Evolutionary conservation across 2,888 invertebrate genomes (phyloP).

Genomic region (Itoplectis maculator): DNA sequence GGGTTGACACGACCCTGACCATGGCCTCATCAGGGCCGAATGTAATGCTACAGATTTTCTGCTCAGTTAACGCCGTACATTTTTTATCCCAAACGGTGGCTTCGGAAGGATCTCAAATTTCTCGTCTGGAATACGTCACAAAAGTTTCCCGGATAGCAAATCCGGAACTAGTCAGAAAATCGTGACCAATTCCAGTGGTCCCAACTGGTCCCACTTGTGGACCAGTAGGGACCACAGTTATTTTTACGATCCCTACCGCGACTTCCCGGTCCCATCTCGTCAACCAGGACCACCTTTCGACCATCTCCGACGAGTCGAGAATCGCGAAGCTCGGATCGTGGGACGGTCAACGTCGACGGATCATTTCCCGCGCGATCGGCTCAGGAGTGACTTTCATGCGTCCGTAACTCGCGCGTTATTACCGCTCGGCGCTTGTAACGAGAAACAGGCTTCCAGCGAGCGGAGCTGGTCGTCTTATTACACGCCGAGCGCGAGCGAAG

Average conservation of each 20-base stretch:
- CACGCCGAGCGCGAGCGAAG: not conserved
- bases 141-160: constrained; percentile 16
- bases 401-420: not conserved
- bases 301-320: not conserved
- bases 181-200: constrained; percentile 42
- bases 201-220: constrained; percentile 12
- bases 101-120: too few relatives aligned
- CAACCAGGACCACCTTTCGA: not conserved
- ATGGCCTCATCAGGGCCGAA: too few relatives aligned
- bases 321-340: not conserved
- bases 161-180: constrained; percentile 31
- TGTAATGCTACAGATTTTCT: too few relatives aligned
- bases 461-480: constrained; percentile 11
- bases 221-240: too few relatives aligned
- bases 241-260: constrained; percentile 55
- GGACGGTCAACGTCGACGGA: not conserved
- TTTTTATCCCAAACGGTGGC: too few relatives aligned
- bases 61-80: too few relatives aligned
- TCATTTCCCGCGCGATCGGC: not conserved
- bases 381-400: not conserved
- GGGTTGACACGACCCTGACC: too few relatives aligned
- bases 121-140: constrained; percentile 7
- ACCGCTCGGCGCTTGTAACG: not conserved
- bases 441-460: not conserved
- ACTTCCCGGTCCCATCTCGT: constrained; percentile 12